Evolutionary conservation across 2,797 vertebrate species (phyloP).

Genomic region (Pampus argenteus): DNA sequence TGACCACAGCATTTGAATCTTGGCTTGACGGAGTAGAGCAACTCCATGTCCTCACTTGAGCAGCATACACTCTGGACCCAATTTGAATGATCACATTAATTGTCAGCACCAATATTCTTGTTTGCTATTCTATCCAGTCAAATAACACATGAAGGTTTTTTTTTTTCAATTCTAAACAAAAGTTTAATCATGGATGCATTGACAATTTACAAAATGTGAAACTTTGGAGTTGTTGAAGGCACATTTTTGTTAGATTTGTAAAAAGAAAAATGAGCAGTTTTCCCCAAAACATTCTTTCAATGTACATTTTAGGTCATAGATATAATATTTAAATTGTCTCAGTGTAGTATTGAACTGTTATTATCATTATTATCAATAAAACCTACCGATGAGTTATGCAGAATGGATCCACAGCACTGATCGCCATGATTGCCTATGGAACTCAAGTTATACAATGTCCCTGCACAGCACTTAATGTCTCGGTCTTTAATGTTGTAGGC

Average conservation of each 20-base stretch:
- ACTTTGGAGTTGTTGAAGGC: neutral
- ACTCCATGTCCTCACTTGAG: constrained; percentile 29
- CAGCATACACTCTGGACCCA: constrained; percentile 62
- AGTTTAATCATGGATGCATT: neutral
- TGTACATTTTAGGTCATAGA: neutral
- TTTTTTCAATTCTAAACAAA: neutral
- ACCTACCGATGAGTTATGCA: constrained; percentile 25
- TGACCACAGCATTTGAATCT: constrained; percentile 72
- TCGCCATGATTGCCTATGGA: fast-evolving
- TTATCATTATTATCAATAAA: neutral
- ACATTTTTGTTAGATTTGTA: neutral
- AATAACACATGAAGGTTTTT: neutral
- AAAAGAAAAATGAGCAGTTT: neutral
- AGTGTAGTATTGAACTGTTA: neutral
- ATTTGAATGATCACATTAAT: neutral
- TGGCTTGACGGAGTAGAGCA: constrained; percentile 41
- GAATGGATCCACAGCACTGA: constrained; percentile 66
- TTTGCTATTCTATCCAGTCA: neutral
- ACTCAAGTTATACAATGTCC: constrained; percentile 47
- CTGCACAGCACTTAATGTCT: constrained; percentile 66
- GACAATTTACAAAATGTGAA: neutral
- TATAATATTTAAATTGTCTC: neutral
- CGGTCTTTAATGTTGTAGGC: constrained; percentile 41
- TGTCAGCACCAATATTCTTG: neutral
- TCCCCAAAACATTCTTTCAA: neutral